Evolutionary conservation across 2,797 vertebrate genomes (phyloP).

Genomic region (Crenuchus spilurus): DNA sequence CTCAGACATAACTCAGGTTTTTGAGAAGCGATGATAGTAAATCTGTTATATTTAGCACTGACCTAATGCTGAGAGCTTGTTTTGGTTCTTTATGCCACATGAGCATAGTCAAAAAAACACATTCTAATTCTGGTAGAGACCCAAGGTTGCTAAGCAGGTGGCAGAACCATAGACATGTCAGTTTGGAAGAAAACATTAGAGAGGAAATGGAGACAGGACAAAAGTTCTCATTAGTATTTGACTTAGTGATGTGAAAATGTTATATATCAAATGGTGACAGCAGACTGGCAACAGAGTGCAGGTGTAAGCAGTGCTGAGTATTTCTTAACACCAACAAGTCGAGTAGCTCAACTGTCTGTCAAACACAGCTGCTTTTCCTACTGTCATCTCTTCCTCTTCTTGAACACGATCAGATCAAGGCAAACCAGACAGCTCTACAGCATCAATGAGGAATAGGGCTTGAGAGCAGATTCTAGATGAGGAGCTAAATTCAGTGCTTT

Average conservation of each 20-base stretch:
- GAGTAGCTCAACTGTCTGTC: background rate
- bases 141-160: background rate
- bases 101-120: background rate
- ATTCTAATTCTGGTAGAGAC: background rate
- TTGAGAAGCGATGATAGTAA: background rate
- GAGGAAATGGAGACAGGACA: background rate
- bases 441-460: background rate
- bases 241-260: constrained; percentile 1
- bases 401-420: constrained; percentile 10
- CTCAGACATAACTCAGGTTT: background rate
- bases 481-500: background rate
- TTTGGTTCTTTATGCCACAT: background rate
- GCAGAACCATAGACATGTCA: background rate
- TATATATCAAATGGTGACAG: background rate
- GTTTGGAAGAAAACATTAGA: background rate
- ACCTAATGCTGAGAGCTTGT: background rate
- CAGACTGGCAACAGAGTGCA: constrained; percentile 6
- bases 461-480: constrained; percentile 5
- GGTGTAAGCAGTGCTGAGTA: background rate
- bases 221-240: constrained; percentile 6
- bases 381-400: constrained; percentile 2
- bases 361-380: background rate
- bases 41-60: background rate
- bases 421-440: background rate
- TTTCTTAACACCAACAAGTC: background rate